Evolutionary conservation across 2,888 invertebrate genomes (phyloP).

Genomic region (Malthinus seriepunctatus): DNA sequence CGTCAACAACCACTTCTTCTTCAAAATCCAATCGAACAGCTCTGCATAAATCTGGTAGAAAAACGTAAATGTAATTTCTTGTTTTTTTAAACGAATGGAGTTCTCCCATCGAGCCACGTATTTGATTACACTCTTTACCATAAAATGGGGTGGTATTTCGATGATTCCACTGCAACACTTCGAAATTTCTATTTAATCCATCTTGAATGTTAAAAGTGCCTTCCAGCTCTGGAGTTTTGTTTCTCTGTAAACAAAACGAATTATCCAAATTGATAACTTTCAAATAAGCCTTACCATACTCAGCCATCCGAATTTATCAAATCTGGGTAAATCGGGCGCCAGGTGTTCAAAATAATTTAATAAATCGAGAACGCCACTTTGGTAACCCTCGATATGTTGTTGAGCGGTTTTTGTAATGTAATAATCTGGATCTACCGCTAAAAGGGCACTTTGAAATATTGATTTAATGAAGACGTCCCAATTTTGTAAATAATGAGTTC

Average conservation of each 20-base stretch:
- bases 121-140: slow-evolving; percentile 60
- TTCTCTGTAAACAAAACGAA: slow-evolving; percentile 62
- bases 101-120: slow-evolving; percentile 79
- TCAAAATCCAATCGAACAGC: slow-evolving; percentile 66
- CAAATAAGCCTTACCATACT: slow-evolving; percentile 66
- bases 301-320: slow-evolving; percentile 86
- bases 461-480: slow-evolving; percentile 63
- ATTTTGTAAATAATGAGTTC: slow-evolving; percentile 61
- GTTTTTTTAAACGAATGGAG: slow-evolving; percentile 71
- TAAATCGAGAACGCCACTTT: slow-evolving; percentile 70
- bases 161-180: slow-evolving; percentile 75
- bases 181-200: slow-evolving; percentile 69
- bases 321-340: slow-evolving; percentile 55
- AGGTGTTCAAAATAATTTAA: slow-evolving; percentile 64
- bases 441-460: slow-evolving; percentile 63
- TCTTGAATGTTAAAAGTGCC: slow-evolving; percentile 78
- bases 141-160: slow-evolving; percentile 59
- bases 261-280: slow-evolving; percentile 64
- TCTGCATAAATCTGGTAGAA: slow-evolving; percentile 77
- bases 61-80: slow-evolving; percentile 63
- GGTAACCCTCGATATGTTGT: slow-evolving; percentile 79
- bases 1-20: slow-evolving; percentile 60
- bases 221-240: slow-evolving; percentile 70
- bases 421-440: slow-evolving; percentile 58
- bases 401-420: slow-evolving; percentile 68